Base-by-base conservation (phyloP, 2,888 invertebrate genomes). In the Willowsia nigromaculata region DNA sequence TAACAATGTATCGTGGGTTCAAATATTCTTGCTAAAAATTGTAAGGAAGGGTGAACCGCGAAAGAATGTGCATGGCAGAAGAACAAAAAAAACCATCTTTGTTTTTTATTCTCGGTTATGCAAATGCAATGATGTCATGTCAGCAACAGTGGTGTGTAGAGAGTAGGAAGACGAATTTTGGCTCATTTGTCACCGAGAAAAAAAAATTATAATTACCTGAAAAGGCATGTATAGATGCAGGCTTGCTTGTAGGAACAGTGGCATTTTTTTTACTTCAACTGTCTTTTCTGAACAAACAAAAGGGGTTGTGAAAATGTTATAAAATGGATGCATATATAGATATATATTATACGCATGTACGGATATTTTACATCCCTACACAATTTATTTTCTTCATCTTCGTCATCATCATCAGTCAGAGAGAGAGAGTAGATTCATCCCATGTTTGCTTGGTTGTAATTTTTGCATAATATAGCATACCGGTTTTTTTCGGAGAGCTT, bases 151-250 rank as follows among this genome's bases (percentile, higher is more conserved):
- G 68, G 47, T n/a, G 76, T 15, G 59, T 4, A 33, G 33, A 56
- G 22, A 71, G 30, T 47, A 83, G 30, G n/a, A 88, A 74, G 83
- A 76, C 74, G 71, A 71, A 88, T 83, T 81, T 83, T 88, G n/a
- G 33, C 88, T 65, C 88, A 84, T 88, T 84, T 88, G 84, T 88
- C 84, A 88, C 88, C 74, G 71, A 53, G 53, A 83, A 83, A 83
- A 40, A 40, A 33, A 27, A 74, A 59, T 27, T 53, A 85, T 85
- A 84, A 84, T 84, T 84, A 84, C 74, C 71, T 84, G 43, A 50
- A 30, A 82, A 56, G 27, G 50, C 33, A 50, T 76, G 76, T 50
- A 50, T n/a, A n/a, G n/a, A n/a, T 53, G 50, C 62, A 56, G 5
- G 59, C 2, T 37, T 56, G 59, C 22, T 33, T 30, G 53, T n/a